Base-by-base conservation (phyloP, 2,888 invertebrate species). In the Diabrotica balteata region DNA sequence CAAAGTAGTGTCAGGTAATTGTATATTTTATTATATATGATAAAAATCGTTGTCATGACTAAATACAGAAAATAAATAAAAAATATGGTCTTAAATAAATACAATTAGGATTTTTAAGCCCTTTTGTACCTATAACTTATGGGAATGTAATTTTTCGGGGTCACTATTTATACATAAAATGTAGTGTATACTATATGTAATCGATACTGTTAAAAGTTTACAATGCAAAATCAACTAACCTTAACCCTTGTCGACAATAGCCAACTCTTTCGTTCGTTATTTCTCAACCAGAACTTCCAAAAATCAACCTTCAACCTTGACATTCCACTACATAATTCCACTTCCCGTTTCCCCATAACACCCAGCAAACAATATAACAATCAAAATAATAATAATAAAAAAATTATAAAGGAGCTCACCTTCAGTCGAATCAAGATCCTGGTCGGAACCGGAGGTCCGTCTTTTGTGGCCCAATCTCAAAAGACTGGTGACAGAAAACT, bases 401-500 rank as follows among this genome's bases (percentile, higher is more conserved):
- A 54, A 32, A 32, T 32, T 10, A 47, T 55, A 54, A 42, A 66
- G 54, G 60, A 70, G 73, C 76, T 76, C 76, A 82, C 83, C 82
- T 77, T 82, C 82, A 61, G 79, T 75, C 9, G 74, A 78, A 71
- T 81, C 81, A 10, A 72, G 74, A 66, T 81, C 80, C 11, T 73
- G 78, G 69, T 81, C 81, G n/a, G 73, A 74, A 64, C 81, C 80
- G 8, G 80, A 78, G 69, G 69, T 72, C 52, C 76, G 72, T 69
- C 80, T 76, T 71, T 82, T 82, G 63, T 80, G 79, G 58, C 79
- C 80, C 64, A 83, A 72, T 72, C 81, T 77, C 68, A 84, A 76
- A 65, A 84, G 77, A 77, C 81, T 84, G 72, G 78, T 83, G 68
- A 84, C 84, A 51, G 84, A 83, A 79, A 84, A 84, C 72, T 84